Percentiles rank a stretch among this genome's conserved stretches.
Conservation (phyloP, 2,113 vertebrate genomes). For the Melanerpes formicivorus region DNA sequence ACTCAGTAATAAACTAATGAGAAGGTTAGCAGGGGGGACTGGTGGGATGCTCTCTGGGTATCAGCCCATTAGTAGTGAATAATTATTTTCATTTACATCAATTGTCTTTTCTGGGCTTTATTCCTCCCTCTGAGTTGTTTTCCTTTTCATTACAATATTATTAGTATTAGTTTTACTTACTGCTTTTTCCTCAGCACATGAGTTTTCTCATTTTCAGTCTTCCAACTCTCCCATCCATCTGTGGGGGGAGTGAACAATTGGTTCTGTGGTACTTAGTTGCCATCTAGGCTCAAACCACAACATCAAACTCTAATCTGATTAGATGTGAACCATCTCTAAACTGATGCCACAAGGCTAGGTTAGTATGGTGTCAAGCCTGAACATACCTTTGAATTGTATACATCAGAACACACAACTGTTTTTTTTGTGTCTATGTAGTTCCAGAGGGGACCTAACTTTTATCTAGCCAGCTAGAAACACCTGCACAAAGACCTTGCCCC, state of each 20-base stretch:
- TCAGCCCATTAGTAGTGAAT: fast-evolving
- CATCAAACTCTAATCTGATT: neutral
- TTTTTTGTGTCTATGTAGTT: neutral
- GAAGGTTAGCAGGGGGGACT: fast-evolving
- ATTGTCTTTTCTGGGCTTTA: neutral
- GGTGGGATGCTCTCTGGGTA: fast-evolving
- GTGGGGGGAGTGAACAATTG: fast-evolving
- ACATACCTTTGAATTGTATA: neutral
- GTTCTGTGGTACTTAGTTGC: neutral
- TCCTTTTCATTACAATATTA: neutral
- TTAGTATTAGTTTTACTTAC: neutral
- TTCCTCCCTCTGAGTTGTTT: neutral
- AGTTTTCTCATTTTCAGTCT: neutral
- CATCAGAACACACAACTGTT: neutral
- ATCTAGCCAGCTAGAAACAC: neutral
- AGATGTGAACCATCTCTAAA: neutral
- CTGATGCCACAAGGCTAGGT: neutral
- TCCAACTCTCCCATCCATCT: fast-evolving
- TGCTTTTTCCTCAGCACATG: neutral
- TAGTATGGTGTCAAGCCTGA: neutral
- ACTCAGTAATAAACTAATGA: neutral
- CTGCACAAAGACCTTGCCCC: neutral
- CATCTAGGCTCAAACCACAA: neutral
- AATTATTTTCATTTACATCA: neutral
- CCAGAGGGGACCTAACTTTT: neutral